These are phyloP conservation scores for Scomber scombrus DNA, from an alignment of 2,113 vertebrate species.

Conservation along the genomic window DNA sequence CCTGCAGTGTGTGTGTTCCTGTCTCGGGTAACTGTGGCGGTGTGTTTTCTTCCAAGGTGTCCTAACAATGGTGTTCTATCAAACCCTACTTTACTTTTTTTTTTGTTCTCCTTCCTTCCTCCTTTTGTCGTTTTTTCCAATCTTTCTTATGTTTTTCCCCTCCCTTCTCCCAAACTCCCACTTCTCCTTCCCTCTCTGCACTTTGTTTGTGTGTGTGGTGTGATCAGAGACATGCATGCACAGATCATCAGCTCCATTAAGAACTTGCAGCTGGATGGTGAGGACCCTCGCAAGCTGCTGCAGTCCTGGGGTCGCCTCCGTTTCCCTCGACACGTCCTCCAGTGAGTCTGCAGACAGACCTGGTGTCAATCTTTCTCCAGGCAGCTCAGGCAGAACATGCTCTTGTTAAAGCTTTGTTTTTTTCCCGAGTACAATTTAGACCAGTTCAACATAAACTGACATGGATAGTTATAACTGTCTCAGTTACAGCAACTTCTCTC, in stretches of 20 bases:
- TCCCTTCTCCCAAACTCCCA: conserved; percentile 42
- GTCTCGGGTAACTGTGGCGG: conserved; percentile 32
- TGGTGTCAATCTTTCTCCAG: conserved; percentile 33
- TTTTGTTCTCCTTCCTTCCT: conserved; percentile 14
- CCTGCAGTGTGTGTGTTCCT: conserved; percentile 46
- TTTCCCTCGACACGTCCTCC: conserved; percentile 89
- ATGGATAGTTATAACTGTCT: background rate
- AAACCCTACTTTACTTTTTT: conserved; percentile 30
- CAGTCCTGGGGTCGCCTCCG: conserved; percentile 93
- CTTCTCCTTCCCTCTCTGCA: conserved; percentile 37
- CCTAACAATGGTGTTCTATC: conserved; percentile 60
- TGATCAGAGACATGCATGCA: conserved; percentile 94
- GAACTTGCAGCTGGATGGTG: conserved; percentile 95
- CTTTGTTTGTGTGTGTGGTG: conserved; percentile 47
- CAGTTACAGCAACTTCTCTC: conserved; percentile 3
- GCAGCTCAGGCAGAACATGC: conserved; percentile 43
- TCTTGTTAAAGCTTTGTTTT: conserved; percentile 15
- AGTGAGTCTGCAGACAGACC: conserved; percentile 90
- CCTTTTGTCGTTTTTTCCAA: conserved; percentile 24
- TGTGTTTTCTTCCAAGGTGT: conserved; percentile 60
- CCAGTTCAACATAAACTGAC: background rate
- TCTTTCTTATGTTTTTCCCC: conserved; percentile 36
- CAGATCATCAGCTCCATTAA: conserved; percentile 98
- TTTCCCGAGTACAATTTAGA: background rate
- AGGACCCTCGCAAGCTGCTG: conserved; percentile 94